phyloP scores from a whole-genome alignment of 1,140 invertebrate species.

The Drosophila setifemur region DNA sequence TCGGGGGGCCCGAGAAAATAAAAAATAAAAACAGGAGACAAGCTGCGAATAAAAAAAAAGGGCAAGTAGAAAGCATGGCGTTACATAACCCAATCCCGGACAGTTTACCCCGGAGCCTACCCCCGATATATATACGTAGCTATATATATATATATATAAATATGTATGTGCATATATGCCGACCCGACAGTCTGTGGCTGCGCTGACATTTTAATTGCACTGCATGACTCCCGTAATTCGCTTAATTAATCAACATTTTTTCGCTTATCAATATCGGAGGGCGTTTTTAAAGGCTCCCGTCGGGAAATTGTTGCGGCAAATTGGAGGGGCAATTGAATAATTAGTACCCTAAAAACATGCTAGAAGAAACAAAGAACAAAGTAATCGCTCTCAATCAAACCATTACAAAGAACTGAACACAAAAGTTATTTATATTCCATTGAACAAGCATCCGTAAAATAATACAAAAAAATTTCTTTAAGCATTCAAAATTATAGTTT shows the following conservation, averaged over 20 bases:
- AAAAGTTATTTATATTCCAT: too few relatives aligned
- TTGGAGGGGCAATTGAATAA: neutral
- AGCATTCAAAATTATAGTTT: too few relatives aligned
- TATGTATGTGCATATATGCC: neutral
- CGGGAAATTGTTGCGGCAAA: neutral
- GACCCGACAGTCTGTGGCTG: slow-evolving; percentile 32
- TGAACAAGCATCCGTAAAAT: too few relatives aligned
- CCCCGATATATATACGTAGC: neutral
- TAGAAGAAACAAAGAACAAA: neutral
- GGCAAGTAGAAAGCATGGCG: slow-evolving; percentile 3
- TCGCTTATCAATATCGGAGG: slow-evolving; percentile 36
- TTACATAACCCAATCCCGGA: slow-evolving; percentile 46
- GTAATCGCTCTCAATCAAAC: too few relatives aligned
- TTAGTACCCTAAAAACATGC: neutral
- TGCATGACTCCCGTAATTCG: slow-evolving; percentile 75
- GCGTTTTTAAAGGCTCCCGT: slow-evolving; percentile 14
- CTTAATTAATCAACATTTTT: slow-evolving; percentile 77
- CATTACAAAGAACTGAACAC: too few relatives aligned
- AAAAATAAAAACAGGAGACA: slow-evolving; percentile 10
- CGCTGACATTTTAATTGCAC: slow-evolving; percentile 78
- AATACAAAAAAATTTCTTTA: too few relatives aligned
- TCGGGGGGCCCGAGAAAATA: neutral
- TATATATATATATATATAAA: slow-evolving; percentile 8
- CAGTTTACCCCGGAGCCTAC: slow-evolving; percentile 20
- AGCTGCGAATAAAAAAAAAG: slow-evolving; percentile 28